A percentile compares a stretch with the other conserved stretches of the same genome.
phyloP scores from a whole-genome alignment of 2,888 invertebrate species.

The Zygothrica quintamaculata region DNA sequence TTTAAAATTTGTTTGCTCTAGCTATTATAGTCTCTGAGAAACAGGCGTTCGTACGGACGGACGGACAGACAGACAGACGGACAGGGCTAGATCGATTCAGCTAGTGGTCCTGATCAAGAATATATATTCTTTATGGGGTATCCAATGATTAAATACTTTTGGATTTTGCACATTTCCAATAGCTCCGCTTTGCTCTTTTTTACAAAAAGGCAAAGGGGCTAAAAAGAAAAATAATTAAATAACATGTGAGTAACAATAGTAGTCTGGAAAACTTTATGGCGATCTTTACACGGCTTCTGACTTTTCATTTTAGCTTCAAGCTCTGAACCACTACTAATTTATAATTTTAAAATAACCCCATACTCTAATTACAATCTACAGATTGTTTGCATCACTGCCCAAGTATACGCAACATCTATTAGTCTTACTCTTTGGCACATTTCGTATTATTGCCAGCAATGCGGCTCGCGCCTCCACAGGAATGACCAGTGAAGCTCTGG shows the following conservation, averaged over 20 bases:
- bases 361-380: slow-evolving; percentile 85
- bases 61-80: no score
- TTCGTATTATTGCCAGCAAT: slow-evolving; percentile 96
- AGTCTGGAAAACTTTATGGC: slow-evolving; percentile 31
- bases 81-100: no score
- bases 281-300: slow-evolving; percentile 50
- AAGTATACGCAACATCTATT: slow-evolving; percentile 95
- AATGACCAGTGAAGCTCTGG: slow-evolving; percentile 97
- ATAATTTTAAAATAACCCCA: slow-evolving; percentile 36
- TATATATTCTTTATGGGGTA: no score
- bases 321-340: slow-evolving; percentile 29
- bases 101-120: no score
- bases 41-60: no score
- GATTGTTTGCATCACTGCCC: slow-evolving; percentile 94
- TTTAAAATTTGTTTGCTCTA: no score
- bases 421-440: slow-evolving; percentile 98
- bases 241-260: slow-evolving; percentile 52
- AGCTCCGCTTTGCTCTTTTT: no score
- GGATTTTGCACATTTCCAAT: no score
- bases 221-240: slow-evolving; percentile 38
- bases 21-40: no score
- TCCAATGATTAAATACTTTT: no score
- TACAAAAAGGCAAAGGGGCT: no score
- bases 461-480: slow-evolving; percentile 95
- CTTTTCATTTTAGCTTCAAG: slow-evolving; percentile 28